Conservation (phyloP, 2,888 invertebrate genomes). For the Ophioninae sp. region DNA sequence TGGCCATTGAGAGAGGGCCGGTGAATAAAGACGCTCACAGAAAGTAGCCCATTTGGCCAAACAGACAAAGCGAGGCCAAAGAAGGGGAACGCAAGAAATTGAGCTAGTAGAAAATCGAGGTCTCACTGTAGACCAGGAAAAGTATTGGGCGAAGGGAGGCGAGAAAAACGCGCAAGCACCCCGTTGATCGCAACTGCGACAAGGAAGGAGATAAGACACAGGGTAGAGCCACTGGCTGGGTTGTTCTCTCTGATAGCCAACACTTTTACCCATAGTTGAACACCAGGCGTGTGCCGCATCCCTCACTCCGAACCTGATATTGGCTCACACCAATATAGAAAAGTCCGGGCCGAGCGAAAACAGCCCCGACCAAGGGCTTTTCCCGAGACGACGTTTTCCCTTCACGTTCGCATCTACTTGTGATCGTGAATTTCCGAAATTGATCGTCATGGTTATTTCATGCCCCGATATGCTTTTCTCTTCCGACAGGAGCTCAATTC, state of each 20-base stretch:
- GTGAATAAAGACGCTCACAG: too few species aligned
- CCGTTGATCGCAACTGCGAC: constrained; percentile 50
- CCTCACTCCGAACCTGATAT: constrained; percentile 74
- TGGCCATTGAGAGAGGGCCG: too few species aligned
- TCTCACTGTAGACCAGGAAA: not conserved
- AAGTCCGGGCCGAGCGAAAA: constrained; percentile 17
- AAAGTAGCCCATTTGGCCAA: too few species aligned
- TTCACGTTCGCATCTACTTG: too few species aligned
- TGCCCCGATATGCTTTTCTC: too few species aligned
- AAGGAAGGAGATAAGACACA: constrained; percentile 46
- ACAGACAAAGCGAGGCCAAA: too few species aligned
- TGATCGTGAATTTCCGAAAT: too few species aligned
- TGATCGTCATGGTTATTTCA: too few species aligned
- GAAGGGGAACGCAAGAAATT: too few species aligned
- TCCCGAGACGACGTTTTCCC: too few species aligned
- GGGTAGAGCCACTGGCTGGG: constrained; percentile 17
- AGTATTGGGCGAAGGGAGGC: not conserved
- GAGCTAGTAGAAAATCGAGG: too few species aligned
- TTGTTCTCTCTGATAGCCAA: constrained; percentile 52
- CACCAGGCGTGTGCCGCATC: constrained; percentile 73
- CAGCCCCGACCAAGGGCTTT: not conserved
- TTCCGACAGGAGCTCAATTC: too few species aligned
- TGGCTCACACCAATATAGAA: constrained; percentile 67
- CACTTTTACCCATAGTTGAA: constrained; percentile 67
- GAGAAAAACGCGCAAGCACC: constrained; percentile 26